Conservation (phyloP, 1,140 invertebrate genomes). For the Drosophila lacteicornis region DNA sequence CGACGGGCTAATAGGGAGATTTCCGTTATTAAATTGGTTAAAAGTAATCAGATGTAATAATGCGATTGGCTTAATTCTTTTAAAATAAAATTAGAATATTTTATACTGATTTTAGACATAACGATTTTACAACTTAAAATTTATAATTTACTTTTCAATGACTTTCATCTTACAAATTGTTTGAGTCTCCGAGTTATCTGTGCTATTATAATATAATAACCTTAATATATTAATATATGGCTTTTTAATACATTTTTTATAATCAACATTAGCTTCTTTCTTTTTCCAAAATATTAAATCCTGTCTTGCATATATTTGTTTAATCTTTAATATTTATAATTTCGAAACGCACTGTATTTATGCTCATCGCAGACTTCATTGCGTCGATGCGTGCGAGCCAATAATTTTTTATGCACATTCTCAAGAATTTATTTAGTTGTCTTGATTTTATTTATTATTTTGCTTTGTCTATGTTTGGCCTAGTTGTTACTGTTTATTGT, state of each 20-base stretch:
- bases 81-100: background rate
- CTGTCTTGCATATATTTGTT: background rate
- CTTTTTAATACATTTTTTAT: no score
- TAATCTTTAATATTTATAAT: background rate
- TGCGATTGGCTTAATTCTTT: background rate
- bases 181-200: no score
- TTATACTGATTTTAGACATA: no score
- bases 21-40: conserved; percentile 5
- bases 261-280: background rate
- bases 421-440: conserved; percentile 55
- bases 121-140: no score
- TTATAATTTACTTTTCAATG: background rate
- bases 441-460: conserved; percentile 29
- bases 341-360: conserved; percentile 5
- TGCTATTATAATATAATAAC: no score
- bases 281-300: no score
- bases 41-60: conserved; percentile 5
- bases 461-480: conserved; percentile 2
- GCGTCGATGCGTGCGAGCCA: conserved; percentile 50
- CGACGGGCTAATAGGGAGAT: background rate
- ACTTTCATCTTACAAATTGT: background rate
- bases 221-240: no score
- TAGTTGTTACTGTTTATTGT: conserved; percentile 49
- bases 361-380: conserved; percentile 34
- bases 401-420: conserved; percentile 66